Evolutionary conservation across 2,797 vertebrate species (phyloP).

Genomic region (Phoeniculus purpureus): DNA sequence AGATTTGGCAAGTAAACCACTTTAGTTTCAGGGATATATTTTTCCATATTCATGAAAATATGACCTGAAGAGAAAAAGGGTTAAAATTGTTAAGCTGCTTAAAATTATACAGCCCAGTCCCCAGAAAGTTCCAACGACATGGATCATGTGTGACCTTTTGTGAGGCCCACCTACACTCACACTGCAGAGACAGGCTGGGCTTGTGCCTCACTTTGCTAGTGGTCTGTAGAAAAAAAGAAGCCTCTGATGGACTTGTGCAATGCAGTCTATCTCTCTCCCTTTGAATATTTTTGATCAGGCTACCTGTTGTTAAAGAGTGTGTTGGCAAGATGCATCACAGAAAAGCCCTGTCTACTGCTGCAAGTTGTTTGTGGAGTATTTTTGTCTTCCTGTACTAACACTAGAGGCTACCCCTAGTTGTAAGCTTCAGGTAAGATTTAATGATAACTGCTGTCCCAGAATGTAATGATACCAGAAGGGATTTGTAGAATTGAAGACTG

Average conservation of each 20-base stretch:
- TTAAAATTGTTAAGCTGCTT: neutral
- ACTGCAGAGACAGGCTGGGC: neutral
- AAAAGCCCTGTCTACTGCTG: neutral
- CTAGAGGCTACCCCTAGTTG: neutral
- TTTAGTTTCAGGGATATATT: neutral
- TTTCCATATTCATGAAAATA: neutral
- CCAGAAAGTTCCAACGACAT: neutral
- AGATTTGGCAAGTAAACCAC: neutral
- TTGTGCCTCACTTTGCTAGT: neutral
- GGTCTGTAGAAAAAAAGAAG: neutral
- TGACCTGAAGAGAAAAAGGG: neutral
- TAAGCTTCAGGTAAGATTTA: neutral
- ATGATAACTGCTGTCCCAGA: neutral
- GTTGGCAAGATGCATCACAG: neutral
- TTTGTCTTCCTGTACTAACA: neutral
- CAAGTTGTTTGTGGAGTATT: neutral
- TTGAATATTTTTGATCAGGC: neutral
- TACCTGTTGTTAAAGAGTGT: neutral
- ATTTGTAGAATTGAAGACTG: neutral
- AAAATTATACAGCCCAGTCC: neutral
- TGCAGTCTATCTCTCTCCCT: neutral
- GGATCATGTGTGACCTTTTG: neutral
- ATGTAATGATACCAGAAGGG: neutral
- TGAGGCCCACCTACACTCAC: neutral
- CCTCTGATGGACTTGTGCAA: neutral